Conservation (phyloP, 2,113 vertebrate genomes). For the Glareola pratincola region DNA sequence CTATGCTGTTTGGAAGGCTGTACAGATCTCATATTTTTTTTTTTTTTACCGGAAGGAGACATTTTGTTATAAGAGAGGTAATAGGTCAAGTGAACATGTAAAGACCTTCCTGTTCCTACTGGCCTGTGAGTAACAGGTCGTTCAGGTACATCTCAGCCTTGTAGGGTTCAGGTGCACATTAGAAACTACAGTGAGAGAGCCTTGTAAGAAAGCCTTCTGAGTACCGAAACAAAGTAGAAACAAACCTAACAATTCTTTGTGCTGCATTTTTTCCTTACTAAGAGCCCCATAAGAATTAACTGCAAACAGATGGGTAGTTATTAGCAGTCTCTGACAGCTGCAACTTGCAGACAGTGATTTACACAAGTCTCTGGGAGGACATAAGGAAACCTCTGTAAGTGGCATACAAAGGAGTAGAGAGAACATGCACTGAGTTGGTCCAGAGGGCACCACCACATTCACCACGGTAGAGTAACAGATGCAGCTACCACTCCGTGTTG, state of each 20-base stretch:
- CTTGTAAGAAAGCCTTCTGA: not conserved
- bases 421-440: not conserved
- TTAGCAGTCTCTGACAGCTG: not conserved
- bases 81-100: not conserved
- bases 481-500: not conserved
- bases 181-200: not conserved
- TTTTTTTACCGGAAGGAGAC: not conserved
- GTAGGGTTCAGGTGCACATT: not conserved
- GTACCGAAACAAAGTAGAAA: not conserved
- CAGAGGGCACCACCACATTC: not conserved
- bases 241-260: not conserved
- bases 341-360: not conserved
- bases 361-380: not conserved
- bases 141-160: not conserved
- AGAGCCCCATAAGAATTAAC: not conserved
- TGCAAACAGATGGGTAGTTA: not conserved
- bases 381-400: not conserved
- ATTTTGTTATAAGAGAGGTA: not conserved
- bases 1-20: not conserved
- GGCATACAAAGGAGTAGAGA: not conserved
- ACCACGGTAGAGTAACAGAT: not conserved
- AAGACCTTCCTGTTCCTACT: not conserved
- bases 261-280: not conserved
- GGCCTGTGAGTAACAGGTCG: not conserved
- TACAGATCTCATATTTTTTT: fast-evolving